phyloP scores from a whole-genome alignment of 2,888 invertebrate genomes.

The Lomographa bimaculata region DNA sequence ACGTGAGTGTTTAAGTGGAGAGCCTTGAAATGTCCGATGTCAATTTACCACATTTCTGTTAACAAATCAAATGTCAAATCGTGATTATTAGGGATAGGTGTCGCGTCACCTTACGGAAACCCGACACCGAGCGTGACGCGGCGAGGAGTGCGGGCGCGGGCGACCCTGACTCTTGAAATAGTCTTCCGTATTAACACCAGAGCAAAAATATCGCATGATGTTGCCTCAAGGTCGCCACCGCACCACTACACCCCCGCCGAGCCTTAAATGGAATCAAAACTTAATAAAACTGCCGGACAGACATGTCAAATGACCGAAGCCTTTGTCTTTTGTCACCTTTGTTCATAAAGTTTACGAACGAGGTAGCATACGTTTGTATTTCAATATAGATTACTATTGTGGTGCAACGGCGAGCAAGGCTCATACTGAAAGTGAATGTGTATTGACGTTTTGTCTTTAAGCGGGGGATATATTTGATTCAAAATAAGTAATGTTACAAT shows the following conservation, averaged over 20 bases:
- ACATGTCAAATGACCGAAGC: constrained; percentile 23
- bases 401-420: constrained; percentile 30
- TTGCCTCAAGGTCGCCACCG: constrained; percentile 59
- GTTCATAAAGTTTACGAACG: constrained; percentile 12
- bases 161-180: constrained; percentile 83
- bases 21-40: constrained; percentile 15
- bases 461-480: constrained; percentile 17
- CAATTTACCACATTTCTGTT: constrained; percentile 12
- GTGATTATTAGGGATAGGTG: constrained; percentile 39
- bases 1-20: background rate
- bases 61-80: constrained; percentile 16
- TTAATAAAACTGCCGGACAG: constrained; percentile 39
- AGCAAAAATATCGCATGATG: constrained; percentile 82
- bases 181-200: constrained; percentile 80
- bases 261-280: constrained; percentile 62
- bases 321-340: constrained; percentile 33
- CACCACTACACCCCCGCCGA: constrained; percentile 55
- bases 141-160: constrained; percentile 58
- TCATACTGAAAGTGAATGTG: constrained; percentile 32
- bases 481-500: constrained; percentile 11
- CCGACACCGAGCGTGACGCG: constrained; percentile 57
- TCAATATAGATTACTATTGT: constrained; percentile 7
- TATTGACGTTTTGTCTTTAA: constrained; percentile 26
- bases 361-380: constrained; percentile 2
- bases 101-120: constrained; percentile 58